Base-by-base conservation (phyloP, 2,797 vertebrate genomes). In the Pelobates cultripes region DNA sequence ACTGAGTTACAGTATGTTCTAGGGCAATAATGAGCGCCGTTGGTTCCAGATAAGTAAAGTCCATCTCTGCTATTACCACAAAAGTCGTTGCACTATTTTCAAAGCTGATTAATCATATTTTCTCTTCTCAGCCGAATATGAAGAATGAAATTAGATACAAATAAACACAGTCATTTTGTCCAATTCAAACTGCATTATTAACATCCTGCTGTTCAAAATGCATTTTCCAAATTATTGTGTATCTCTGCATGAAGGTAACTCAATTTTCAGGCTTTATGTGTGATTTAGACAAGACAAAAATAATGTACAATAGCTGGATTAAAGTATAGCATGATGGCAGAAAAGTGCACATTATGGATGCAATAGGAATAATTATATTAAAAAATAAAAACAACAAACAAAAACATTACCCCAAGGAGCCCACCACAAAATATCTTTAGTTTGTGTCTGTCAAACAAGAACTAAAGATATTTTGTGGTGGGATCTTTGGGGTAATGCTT, bases 61-160 rank as follows among this genome's bases (percentile, higher is more conserved):
- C 88, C 85, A 88, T 82, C 86, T 87, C 83, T 85, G 85, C 87
- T 1, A 0, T 86, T 86, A 80, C 86, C 81, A 68, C 43, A 85
- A 84, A 57, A 57, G 85, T 85, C 80, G 86, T 82, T 81, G 82
- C 75, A 88, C 84, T 86, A 82, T 80, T 75, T 86, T 77, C 81
- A 69, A 76, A 88, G 87, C 85, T 88, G 88, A 88, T 88, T 90
- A 88, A 88, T 89, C 87, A 88, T 88, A 85, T 80, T 85, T 90
- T 88, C 60, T 41, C 41, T 79, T n/a, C 47, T 85, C 83, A 87
- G 85, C 75, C 87, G 86, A 87, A 89, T 86, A 88, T 80, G 85
- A 84, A 87, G 82, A 84, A 78, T 80, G 77, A 79, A 74, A 85
- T 87, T 82, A 82, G 80, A 77, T 82, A 77, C 70, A 76, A 77